These are phyloP conservation scores for Notospermus geniculatus DNA, from an alignment of 1,140 invertebrate genomes.

Conservation along the genomic window DNA sequence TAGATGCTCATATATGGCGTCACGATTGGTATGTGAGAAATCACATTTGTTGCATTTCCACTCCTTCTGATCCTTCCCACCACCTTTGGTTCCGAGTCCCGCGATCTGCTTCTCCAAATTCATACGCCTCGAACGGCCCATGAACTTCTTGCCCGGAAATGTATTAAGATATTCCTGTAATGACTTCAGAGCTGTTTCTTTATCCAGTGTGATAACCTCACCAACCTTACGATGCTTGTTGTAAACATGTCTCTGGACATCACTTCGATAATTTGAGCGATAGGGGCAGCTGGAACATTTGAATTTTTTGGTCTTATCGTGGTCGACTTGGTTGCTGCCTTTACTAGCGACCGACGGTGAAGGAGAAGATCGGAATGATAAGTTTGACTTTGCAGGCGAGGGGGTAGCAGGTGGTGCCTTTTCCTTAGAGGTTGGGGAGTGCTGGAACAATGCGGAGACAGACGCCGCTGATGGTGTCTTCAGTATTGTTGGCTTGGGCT, in stretches of 20 bases:
- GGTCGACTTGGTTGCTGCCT: constrained; percentile 9
- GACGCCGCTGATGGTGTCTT: constrained; percentile 9
- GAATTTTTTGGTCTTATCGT: constrained; percentile 33
- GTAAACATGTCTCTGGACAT: constrained; percentile 45
- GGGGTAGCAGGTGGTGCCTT: neutral
- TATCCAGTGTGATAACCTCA: constrained; percentile 33
- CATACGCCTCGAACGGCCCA: too few relatives aligned
- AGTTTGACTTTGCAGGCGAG: neutral
- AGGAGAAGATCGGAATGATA: neutral
- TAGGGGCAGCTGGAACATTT: constrained; percentile 51
- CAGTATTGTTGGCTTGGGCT: constrained; percentile 11
- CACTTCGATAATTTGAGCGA: constrained; percentile 49
- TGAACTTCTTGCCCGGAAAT: constrained; percentile 18
- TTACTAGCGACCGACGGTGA: neutral
- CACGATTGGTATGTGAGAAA: constrained; percentile 30
- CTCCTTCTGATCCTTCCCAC: constrained; percentile 2
- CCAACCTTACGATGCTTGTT: constrained; percentile 35
- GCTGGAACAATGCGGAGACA: constrained; percentile 18
- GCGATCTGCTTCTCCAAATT: neutral
- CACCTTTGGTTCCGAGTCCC: neutral
- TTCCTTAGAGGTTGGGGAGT: neutral
- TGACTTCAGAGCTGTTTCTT: constrained; percentile 32
- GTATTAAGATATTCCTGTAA: constrained; percentile 34
- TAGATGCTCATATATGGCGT: too few relatives aligned
- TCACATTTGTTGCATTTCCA: constrained; percentile 49